A percentile compares a stretch with the other conserved stretches of the same genome.
These are phyloP conservation scores for Trachemys scripta DNA, from an alignment of 2,113 vertebrate species.

Conservation along the genomic window DNA sequence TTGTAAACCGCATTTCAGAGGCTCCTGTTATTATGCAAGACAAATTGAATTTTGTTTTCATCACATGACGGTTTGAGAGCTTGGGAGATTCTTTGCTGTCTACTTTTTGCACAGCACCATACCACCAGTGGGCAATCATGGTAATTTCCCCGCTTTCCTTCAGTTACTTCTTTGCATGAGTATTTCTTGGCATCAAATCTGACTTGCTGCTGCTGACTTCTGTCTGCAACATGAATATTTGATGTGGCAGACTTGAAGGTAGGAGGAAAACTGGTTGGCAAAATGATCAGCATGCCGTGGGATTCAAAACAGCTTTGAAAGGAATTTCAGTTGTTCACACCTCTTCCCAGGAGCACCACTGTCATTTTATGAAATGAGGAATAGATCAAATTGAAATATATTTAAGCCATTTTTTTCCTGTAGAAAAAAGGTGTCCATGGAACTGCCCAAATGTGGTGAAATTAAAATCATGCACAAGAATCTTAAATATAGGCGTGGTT, in stretches of 20 bases:
- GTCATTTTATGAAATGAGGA: background rate
- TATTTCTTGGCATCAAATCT: background rate
- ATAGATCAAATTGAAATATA: background rate
- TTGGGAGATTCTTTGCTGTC: conserved; percentile 48
- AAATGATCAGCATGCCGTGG: background rate
- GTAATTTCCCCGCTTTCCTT: background rate
- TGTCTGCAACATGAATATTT: background rate
- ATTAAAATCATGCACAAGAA: background rate
- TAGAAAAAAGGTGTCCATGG: background rate
- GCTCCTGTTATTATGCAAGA: conserved; percentile 52
- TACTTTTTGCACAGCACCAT: background rate
- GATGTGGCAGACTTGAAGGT: conserved; percentile 11
- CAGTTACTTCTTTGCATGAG: conserved; percentile 35
- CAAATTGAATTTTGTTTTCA: conserved; percentile 73
- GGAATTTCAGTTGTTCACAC: background rate
- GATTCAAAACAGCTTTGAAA: background rate
- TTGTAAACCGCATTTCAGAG: conserved; percentile 64
- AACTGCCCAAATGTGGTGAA: background rate
- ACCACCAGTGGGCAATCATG: conserved; percentile 8
- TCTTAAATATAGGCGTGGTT: background rate
- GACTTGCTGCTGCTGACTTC: background rate
- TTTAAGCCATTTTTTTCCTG: background rate
- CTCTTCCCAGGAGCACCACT: background rate
- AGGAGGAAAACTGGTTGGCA: background rate
- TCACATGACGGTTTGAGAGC: conserved; percentile 44